Base-by-base conservation (phyloP, 2,113 vertebrate species). In the Herpailurus yagouaroundi region DNA sequence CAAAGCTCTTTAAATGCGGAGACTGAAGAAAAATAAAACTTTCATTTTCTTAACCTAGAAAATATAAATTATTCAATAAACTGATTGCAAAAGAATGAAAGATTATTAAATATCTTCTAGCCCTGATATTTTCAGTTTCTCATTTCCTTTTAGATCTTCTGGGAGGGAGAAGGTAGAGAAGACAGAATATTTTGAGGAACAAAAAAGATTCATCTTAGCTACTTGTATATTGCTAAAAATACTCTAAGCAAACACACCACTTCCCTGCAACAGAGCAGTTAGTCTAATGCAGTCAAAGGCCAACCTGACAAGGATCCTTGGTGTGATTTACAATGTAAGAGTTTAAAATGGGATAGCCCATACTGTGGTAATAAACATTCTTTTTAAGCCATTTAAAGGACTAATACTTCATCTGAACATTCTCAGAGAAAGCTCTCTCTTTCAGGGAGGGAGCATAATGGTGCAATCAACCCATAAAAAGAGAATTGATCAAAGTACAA, bases 271-370 rank as follows among this genome's bases (percentile, higher is more conserved):
- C 33, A 23, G 29, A 88, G 74, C 88, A 91, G 80, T 82, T 38
- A 82, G 92, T 52, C 69, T 97, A 97, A 96, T 87, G 89, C 48
- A 95, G 97, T 77, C 91, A 64, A 91, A 82, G 89, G 89, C 80
- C 95, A 71, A 45, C 7, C 21, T 89, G 27, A 82, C 29, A 15
- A 41, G 27, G 60, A 50, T 73, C 60, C 91, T 91, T 2, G 31
- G 76, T 77, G 76, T 97, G 97, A 96, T 95, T 97, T 97, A 96
- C 81, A 95, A n/a, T 13, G 15, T 76, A 27, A 57, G 68, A 48
- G 25, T 86, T 97, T 80, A 96, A 97, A 98, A 79, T 25, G 76
- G 29, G 11, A 41, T 36, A 97, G 91, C 0, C 77, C 92, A 0
- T 38, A 38, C 1, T 91, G 85, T 80, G 93, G 64, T 95, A 94